Evolutionary conservation across 2,113 vertebrate species (phyloP), one percentile per base, ranked within the genome.

Genomic region (Enhydra lutris): DNA sequence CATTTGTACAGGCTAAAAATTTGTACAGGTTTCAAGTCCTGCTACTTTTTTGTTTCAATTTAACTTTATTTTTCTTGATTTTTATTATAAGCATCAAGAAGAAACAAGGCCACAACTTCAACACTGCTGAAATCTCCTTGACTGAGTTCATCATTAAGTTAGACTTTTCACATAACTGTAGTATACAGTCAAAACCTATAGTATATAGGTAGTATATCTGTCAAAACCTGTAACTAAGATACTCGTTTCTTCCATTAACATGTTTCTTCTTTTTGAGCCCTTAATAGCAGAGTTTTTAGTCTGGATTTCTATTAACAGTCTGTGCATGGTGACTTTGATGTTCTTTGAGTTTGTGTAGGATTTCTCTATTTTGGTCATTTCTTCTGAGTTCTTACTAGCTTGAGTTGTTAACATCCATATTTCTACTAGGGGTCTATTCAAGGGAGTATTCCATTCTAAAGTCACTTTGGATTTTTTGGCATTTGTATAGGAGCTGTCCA

Each of bases 141-240:
- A 59, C 15, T 74, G 26, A 81, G 4, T 81, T 88, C 0, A n/a
- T 34, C 71, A 42, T 92, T 61, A 78, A 59, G 26, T 81, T 87
- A 18, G 0, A 0, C 7, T 59, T 96, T 45, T 11, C 10, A 21
- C 2, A 8, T 24, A 86, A 59, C 6, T 50, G 6, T 0, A 47
- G 81, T 8, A 24, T n/a, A 59, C 31, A 85, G 2, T 45, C 45
- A 45, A 45, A 45, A 45, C 45, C 45, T 45, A 45, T 45, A 45
- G 7, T 45, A 45, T 45, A 45, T 45, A 45, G 45, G 45, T 45
- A 45, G 45, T 45, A 45, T 45, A 45, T n/a, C 0, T 90, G 31
- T 15, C 12, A 6, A 59, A 78, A 24, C 21, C 4, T 74, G 7
- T 65, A n/a, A 65, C 26, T 83, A 52, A 24, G 12, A 8, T 95